Conservation (phyloP, 2,888 invertebrate species). For the Ephialtes manifestator region DNA sequence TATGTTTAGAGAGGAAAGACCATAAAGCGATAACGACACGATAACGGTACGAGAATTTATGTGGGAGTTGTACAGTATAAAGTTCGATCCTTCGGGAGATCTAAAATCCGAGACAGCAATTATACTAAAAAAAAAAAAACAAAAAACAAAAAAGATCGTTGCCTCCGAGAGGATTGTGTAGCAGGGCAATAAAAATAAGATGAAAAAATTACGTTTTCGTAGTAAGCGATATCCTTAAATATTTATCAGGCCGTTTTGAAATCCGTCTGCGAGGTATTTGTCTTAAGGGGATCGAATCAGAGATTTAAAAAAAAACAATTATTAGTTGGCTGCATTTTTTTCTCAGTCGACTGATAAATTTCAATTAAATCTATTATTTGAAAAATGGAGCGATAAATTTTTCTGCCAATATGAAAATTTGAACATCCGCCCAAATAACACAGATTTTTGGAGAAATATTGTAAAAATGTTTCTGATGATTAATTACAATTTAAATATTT, state of each 20-base stretch:
- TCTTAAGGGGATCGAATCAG: constrained; percentile 18
- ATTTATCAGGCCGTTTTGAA: constrained; percentile 56
- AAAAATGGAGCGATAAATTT: too few relatives aligned
- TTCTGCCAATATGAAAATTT: too few relatives aligned
- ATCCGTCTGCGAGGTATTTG: constrained; percentile 37
- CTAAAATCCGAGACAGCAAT: constrained; percentile 72
- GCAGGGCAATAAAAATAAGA: constrained; percentile 74
- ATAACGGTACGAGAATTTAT: constrained; percentile 54
- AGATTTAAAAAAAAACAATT: too few relatives aligned
- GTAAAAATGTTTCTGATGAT: too few relatives aligned
- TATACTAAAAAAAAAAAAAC: constrained; percentile 54
- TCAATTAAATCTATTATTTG: too few relatives aligned
- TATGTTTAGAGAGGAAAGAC: constrained; percentile 58
- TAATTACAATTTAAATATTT: too few relatives aligned
- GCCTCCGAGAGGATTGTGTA: constrained; percentile 77
- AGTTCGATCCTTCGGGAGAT: constrained; percentile 74
- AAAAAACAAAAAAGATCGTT: constrained; percentile 67
- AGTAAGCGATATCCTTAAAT: constrained; percentile 59
- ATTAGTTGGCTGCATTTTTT: too few relatives aligned
- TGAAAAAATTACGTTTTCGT: constrained; percentile 53
- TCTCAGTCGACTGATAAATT: too few relatives aligned
- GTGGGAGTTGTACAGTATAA: constrained; percentile 59
- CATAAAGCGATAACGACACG: constrained; percentile 20
- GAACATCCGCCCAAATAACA: too few relatives aligned
- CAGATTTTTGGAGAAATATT: too few relatives aligned